Evolutionary conservation across 2,888 invertebrate genomes (phyloP), one percentile per base, ranked within the genome.

Genomic region (Antheraea yamamai): DNA sequence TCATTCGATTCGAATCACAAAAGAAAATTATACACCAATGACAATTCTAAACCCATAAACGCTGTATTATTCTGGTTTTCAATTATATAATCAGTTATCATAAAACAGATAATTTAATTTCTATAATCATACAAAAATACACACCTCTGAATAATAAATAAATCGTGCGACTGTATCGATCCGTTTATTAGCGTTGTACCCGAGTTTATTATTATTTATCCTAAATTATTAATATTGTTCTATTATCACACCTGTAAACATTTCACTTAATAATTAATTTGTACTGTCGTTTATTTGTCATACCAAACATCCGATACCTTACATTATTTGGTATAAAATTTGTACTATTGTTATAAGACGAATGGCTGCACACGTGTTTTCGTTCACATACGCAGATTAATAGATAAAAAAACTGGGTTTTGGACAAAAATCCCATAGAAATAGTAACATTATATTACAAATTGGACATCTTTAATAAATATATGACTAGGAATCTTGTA

Each of bases 181-280:
- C 90, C 83, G 91, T 81, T 86, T 90, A 84, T 16, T 78, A 83
- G 89, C 93, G 88, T 89, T 90, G 94, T 91, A 91, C 93, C 91
- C 87, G 89, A 93, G 91, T 91, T 92, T 64, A 26, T 64, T 64
- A 26, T 64, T 74, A 64, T 64, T 61, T 79, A 79, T 79, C 82
- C 74, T 78, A 75, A 78, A 79, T 78, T 78, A 78, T 77, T 79
- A 78, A 81, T 87, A 86, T 85, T 85, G 81, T 84, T 83, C 84
- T 85, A 88, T 86, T 84, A 80, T 84, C 84, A 83, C 87, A 82
- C 85, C 86, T 85, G 86, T 85, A 82, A 81, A 85, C 83, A 84
- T 87, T 83, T 85, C 87, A 82, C 92, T 94, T 93, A 94, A 89
- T 84, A 91, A 68, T 88, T 94, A 94, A 93, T 94, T 94, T 94